phyloP scores from a whole-genome alignment of 2,888 invertebrate genomes.

The Rhamnusium bicolor region DNA sequence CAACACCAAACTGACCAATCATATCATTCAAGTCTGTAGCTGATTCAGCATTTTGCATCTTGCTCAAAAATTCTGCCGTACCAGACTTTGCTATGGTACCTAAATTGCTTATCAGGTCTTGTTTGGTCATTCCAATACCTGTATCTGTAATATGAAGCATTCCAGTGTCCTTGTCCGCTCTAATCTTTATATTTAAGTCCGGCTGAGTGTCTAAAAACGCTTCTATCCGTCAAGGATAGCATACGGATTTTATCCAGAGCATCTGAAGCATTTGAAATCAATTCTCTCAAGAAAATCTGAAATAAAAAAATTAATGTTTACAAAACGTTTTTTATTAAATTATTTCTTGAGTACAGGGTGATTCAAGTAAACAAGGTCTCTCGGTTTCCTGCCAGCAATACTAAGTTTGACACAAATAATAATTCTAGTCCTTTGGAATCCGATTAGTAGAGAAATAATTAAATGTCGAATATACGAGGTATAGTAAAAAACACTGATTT shows the following conservation, averaged over 20 bases:
- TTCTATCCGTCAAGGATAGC: conserved; percentile 89
- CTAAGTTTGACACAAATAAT: too few species aligned
- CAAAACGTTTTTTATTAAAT: neutral
- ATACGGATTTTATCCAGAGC: conserved; percentile 98
- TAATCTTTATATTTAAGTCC: conserved; percentile 92
- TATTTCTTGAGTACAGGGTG: too few species aligned
- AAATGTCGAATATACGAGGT: too few species aligned
- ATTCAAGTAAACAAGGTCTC: too few species aligned
- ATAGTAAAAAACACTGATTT: too few species aligned
- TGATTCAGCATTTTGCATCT: conserved; percentile 83
- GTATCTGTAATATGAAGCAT: conserved; percentile 96
- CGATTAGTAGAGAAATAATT: too few species aligned
- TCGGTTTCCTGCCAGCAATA: too few species aligned
- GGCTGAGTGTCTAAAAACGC: conserved; percentile 83
- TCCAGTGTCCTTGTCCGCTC: conserved; percentile 92
- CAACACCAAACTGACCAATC: conserved; percentile 99
- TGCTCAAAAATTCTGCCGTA: conserved; percentile 95
- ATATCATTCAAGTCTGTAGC: conserved; percentile 92
- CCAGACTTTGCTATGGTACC: conserved; percentile 88
- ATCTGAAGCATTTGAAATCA: conserved; percentile 99
- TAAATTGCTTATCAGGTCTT: conserved; percentile 94
- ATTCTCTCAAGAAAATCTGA: conserved; percentile 95
- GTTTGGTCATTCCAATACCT: conserved; percentile 97
- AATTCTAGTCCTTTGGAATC: too few species aligned
- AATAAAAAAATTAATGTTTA: conserved; percentile 53